Evolutionary conservation across 1,140 invertebrate genomes (phyloP), one percentile per base, ranked within the genome.

Genomic region (Globodera ellingtonae): DNA sequence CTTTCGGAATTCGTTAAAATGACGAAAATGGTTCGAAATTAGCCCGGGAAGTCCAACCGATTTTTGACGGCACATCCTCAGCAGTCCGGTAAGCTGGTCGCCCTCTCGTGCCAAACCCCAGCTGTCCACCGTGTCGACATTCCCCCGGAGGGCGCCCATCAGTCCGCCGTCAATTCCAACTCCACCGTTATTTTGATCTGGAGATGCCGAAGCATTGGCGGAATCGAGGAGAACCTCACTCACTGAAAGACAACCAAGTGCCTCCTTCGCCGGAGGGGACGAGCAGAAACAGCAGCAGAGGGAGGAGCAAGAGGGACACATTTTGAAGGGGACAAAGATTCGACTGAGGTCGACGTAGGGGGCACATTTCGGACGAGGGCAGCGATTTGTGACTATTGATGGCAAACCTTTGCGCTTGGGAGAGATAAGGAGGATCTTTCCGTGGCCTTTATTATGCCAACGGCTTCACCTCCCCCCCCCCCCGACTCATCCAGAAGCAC

Each of bases 141-240:
- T 44, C 9, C 67, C 21, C 35, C 46, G 67, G 9, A 44, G 67
- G 35, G 67, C 67, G 24, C 67, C 18, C 0, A 70, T 35, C 67
- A 70, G 67, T 70, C 67, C 67, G 67, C 67, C 67, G 67, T 35
- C 46, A 47, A 70, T 35, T 35, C 67, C 46, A 47, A 70, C 10
- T 35, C 67, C 24, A 6, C 67, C 67, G 10, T 47, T 44, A 18
- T 70, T 70, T 44, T 35, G 67, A 47, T 70, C 67, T 70, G 67
- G 24, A 70, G 10, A 70, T 0, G 9, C 1, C 1, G 67, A 47
- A 2, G 56, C 13, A 62, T 62, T 18, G 5, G 0, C 15, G 1
- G 56, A 62, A 62, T 10, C 15, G 56, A 62, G 10, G 5, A 18
- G 56, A 62, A 18, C 35, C 35, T 65, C 59, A 47, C 67, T 44